A percentile compares a stretch with the other conserved stretches of the same genome.
Evolutionary conservation across 2,888 invertebrate genomes (phyloP).

Genomic region (Ormyrus thymus): DNA sequence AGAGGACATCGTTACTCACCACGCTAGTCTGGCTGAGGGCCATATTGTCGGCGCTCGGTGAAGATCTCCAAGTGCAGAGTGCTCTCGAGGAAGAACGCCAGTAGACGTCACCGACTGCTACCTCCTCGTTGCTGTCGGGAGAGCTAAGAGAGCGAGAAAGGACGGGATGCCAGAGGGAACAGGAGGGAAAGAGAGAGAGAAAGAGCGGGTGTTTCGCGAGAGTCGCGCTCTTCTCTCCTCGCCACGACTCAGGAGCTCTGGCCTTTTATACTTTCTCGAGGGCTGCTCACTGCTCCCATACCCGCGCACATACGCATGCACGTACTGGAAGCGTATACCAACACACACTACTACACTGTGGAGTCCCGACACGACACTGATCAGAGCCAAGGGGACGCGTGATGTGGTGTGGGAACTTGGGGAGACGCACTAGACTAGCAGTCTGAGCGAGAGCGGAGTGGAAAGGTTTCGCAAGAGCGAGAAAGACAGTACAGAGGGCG

Average conservation of each 20-base stretch:
- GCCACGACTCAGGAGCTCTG: conserved; percentile 54
- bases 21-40: conserved; percentile 85
- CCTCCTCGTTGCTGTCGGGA: conserved; percentile 22
- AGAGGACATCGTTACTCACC: conserved; percentile 74
- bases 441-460: no score
- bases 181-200: conserved; percentile 13
- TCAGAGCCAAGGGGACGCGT: no score
- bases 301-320: not conserved
- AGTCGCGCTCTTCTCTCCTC: conserved; percentile 50
- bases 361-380: no score
- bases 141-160: conserved; percentile 1
- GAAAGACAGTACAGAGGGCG: no score
- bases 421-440: no score
- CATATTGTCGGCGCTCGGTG: conserved; percentile 69
- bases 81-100: conserved; percentile 11
- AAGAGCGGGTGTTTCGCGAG: conserved; percentile 30
- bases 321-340: no score
- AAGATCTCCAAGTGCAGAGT: not conserved
- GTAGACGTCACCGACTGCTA: conserved; percentile 11
- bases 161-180: not conserved
- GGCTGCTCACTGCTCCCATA: conserved; percentile 35
- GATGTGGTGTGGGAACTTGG: no score
- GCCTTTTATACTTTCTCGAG: conserved; percentile 56
- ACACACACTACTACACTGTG: no score
- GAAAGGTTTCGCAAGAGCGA: no score